Percentiles rank a stretch among this genome's conserved stretches.
Conservation (phyloP, 2,113 vertebrate genomes). For the Thinocorus orbignyianus region DNA sequence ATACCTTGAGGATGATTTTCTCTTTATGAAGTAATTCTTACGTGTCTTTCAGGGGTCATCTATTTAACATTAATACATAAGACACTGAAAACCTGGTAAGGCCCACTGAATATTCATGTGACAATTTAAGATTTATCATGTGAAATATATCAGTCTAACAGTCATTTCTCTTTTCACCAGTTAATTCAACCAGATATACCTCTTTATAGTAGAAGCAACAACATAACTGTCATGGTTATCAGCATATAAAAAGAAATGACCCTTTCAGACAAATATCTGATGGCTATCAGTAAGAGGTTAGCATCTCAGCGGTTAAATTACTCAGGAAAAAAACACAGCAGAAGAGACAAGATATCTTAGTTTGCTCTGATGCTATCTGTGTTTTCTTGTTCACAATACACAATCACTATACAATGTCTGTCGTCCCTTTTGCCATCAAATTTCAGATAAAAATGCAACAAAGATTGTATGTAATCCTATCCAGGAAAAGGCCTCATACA, state of each 20-base stretch:
- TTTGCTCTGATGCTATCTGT: background rate
- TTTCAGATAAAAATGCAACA: background rate
- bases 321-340: background rate
- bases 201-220: background rate
- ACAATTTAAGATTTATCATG: background rate
- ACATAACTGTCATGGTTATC: background rate
- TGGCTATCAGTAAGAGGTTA: background rate
- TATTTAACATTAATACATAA: background rate
- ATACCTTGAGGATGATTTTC: background rate
- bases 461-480: background rate
- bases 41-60: background rate
- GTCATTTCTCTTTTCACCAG: background rate
- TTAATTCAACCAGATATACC: background rate
- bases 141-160: background rate
- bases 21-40: background rate
- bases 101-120: background rate
- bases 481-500: background rate
- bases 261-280: background rate
- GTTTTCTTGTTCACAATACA: background rate
- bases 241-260: background rate
- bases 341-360: background rate
- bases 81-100: background rate
- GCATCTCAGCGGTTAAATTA: background rate
- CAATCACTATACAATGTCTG: background rate
- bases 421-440: background rate